Evolutionary conservation across 2,797 vertebrate genomes (phyloP), one percentile per base, ranked within the genome.

Genomic region (Sebastes iracundus): DNA sequence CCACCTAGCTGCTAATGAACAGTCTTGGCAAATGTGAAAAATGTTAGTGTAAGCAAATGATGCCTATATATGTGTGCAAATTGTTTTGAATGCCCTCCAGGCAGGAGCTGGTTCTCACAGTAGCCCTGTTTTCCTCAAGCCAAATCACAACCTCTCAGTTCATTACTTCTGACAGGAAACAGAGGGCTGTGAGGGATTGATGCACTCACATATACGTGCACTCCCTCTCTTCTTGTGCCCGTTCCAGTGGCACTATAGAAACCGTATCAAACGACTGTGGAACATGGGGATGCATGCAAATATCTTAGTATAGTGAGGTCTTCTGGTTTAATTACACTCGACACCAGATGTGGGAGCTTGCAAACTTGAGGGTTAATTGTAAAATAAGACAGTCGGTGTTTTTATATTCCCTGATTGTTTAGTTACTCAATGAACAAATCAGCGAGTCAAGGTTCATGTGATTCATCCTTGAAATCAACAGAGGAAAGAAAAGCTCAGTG

Each of bases 81-180:
- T 92, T 82, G 80, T 84, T 84, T 82, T 75, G 81, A 89, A 84
- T 83, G 66, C 60, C 84, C 86, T 85, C 76, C 83, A 86, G 90
- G 84, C 90, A 58, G 69, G 28, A 75, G 87, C 86, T 84, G 88
- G 86, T 81, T 92, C 84, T 88, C 84, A 77, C 76, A 53, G 81
- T 53, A 58, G 85, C 81, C 72, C 27, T 74, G 77, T 85, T 88
- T 85, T 87, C 87, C 86, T 85, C 49, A 14, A 85, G 89, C 88
- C 88, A 84, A 87, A 91, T 90, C 88, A 81, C 79, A 75, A 85
- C 64, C 87, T 88, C 85, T 87, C 83, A 82, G 83, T 90, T 93
- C 88, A 91, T 84, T 90, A 91, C 66, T 81, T 72, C 88, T 90
- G 90, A 92, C 89, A 85, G 81, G 68, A 87, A 88, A 88, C 91